Percentiles rank a stretch among this genome's conserved stretches.
phyloP scores from a whole-genome alignment of 1,140 invertebrate genomes.

The Oppia nitens region DNA sequence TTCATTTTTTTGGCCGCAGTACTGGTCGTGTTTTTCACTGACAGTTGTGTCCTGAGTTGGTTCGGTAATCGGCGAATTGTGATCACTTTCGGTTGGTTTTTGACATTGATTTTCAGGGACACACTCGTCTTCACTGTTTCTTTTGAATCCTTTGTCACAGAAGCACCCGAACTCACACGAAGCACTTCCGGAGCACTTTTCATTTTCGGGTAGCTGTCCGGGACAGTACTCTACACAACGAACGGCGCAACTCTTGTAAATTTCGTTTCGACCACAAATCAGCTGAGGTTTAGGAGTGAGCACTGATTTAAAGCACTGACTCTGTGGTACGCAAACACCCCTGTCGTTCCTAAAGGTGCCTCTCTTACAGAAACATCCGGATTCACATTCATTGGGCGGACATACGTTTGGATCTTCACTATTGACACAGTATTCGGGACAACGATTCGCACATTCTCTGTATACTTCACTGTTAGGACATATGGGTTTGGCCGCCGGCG shows the following conservation, averaged over 20 bases:
- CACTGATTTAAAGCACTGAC: neutral
- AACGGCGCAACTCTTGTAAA: neutral
- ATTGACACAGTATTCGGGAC: neutral
- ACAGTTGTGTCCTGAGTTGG: too few relatives aligned
- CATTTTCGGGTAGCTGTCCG: neutral
- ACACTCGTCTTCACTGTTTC: neutral
- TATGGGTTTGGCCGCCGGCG: neutral
- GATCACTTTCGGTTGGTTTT: too few relatives aligned
- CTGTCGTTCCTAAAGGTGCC: neutral
- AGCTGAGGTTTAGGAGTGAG: neutral
- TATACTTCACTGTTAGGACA: neutral
- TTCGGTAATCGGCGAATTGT: too few relatives aligned
- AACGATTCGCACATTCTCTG: neutral
- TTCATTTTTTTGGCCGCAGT: constrained; percentile 1
- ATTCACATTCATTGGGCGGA: neutral
- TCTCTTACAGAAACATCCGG: constrained; percentile 3
- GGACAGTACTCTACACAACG: neutral
- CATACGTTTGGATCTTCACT: neutral
- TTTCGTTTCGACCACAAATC: neutral
- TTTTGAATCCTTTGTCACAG: neutral
- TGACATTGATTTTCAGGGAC: neutral
- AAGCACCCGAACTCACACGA: neutral
- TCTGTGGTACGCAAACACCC: neutral
- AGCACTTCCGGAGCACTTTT: neutral
- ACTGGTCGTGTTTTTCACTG: too few relatives aligned